Conservation (phyloP, 1,140 invertebrate genomes). For the Bursaphelenchus mucronatus region DNA sequence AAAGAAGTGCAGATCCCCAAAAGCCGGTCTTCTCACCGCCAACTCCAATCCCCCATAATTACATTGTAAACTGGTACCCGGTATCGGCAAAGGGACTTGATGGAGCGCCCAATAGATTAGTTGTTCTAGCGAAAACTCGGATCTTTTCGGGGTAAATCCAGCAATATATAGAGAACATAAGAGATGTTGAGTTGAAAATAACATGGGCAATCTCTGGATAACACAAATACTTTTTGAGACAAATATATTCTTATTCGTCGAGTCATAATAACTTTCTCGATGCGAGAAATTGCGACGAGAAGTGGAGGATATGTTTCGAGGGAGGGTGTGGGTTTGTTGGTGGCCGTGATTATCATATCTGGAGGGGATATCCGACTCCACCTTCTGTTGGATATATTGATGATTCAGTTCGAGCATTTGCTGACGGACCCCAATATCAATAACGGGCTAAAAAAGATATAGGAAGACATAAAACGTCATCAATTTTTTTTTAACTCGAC, state of each 20-base stretch:
- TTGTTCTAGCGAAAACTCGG: conserved; percentile 71
- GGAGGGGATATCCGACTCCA: conserved; percentile 17
- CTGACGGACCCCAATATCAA: conserved; percentile 51
- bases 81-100: conserved; percentile 81
- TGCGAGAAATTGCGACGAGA: conserved; percentile 68
- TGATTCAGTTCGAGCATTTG: conserved; percentile 48
- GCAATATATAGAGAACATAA: conserved; percentile 63
- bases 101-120: conserved; percentile 91
- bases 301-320: conserved; percentile 64
- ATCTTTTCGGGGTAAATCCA: conserved; percentile 27
- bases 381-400: conserved; percentile 37
- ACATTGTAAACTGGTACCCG: conserved; percentile 65
- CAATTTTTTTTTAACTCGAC: too few relatives aligned
- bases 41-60: conserved; percentile 31
- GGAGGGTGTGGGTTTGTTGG: conserved; percentile 59
- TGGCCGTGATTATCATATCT: background rate
- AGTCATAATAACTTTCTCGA: conserved; percentile 74
- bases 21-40: conserved; percentile 56
- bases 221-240: conserved; percentile 85
- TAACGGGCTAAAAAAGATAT: conserved; percentile 25
- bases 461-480: background rate
- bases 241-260: conserved; percentile 82
- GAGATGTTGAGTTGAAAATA: conserved; percentile 75
- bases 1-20: conserved; percentile 80
- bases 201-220: conserved; percentile 68